Conservation (phyloP, 37 sponge, comb jelly and placozoan genomes). For the Beroe ovata region DNA sequence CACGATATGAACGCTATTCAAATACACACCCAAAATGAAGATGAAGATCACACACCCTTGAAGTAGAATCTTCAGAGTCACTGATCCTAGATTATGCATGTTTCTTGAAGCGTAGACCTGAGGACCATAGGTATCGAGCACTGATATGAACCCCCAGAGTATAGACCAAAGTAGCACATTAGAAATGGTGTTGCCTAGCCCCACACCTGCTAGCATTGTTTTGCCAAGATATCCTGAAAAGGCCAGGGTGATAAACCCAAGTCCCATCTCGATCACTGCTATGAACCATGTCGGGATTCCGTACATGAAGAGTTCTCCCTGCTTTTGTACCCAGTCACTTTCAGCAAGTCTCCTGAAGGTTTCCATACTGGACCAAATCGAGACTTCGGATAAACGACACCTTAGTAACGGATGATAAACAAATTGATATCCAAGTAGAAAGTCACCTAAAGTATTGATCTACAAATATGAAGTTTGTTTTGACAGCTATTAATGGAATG, state of each 20-base stretch:
- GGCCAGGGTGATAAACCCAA: constrained; percentile 41
- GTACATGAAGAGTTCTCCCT: constrained; percentile 5
- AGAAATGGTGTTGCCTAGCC: constrained; percentile 55
- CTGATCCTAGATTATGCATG: neutral
- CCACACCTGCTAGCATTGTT: constrained; percentile 45
- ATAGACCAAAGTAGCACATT: constrained; percentile 47
- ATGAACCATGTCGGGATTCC: constrained; percentile 45
- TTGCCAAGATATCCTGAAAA: constrained; percentile 11
- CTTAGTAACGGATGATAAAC: no score
- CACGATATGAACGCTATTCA: constrained; percentile 43
- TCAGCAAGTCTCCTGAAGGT: neutral
- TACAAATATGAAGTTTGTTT: no score
- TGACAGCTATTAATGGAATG: no score
- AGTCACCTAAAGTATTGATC: no score
- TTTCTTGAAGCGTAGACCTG: constrained; percentile 7
- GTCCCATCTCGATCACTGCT: constrained; percentile 12
- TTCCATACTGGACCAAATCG: no score
- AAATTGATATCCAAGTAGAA: no score
- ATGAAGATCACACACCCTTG: constrained; percentile 40
- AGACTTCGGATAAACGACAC: no score
- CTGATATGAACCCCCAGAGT: constrained; percentile 53
- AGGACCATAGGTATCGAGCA: constrained; percentile 41
- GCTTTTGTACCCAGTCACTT: neutral
- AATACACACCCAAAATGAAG: constrained; percentile 36
- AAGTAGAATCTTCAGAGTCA: constrained; percentile 39